Evolutionary conservation across 2,797 vertebrate genomes (phyloP).

Genomic region (Macropodus opercularis): DNA sequence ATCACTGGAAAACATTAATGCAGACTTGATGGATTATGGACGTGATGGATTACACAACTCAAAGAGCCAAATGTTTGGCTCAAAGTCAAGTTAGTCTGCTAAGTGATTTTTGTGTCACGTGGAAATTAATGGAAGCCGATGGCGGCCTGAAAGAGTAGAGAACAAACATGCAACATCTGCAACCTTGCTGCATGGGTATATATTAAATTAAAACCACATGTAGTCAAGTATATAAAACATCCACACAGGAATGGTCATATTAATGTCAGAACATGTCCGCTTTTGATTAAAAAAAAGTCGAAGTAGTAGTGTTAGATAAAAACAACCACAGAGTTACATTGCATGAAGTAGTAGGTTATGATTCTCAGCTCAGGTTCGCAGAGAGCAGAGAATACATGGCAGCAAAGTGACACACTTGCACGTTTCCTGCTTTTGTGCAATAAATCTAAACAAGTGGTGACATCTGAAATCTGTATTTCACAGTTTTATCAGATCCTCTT

Average conservation of each 20-base stretch:
- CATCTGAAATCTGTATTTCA: not conserved
- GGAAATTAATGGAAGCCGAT: slow-evolving; percentile 23
- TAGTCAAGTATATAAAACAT: not conserved
- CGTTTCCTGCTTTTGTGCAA: not conserved
- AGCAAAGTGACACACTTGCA: not conserved
- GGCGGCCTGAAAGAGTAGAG: not conserved
- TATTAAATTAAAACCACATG: not conserved
- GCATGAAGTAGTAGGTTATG: too few species aligned
- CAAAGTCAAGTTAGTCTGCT: slow-evolving; percentile 9
- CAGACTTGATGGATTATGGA: not conserved
- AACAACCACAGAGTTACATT: not conserved
- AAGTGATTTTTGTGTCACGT: not conserved
- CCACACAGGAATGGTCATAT: too few species aligned
- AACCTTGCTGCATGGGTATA: slow-evolving; percentile 1
- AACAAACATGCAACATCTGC: not conserved
- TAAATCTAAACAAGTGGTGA: not conserved
- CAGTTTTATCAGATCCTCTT: slow-evolving; percentile 3
- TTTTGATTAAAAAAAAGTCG: slow-evolving; percentile 1
- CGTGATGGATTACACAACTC: not conserved
- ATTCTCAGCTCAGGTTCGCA: slow-evolving; percentile 22
- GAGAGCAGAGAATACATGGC: slow-evolving; percentile 10
- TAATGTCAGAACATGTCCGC: slow-evolving; percentile 18
- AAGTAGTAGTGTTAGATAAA: slow-evolving; percentile 15
- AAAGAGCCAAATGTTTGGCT: slow-evolving; percentile 3
- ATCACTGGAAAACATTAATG: slow-evolving; percentile 9